phyloP scores from a whole-genome alignment of 1,140 invertebrate species.

The Archivesica marissinica region DNA sequence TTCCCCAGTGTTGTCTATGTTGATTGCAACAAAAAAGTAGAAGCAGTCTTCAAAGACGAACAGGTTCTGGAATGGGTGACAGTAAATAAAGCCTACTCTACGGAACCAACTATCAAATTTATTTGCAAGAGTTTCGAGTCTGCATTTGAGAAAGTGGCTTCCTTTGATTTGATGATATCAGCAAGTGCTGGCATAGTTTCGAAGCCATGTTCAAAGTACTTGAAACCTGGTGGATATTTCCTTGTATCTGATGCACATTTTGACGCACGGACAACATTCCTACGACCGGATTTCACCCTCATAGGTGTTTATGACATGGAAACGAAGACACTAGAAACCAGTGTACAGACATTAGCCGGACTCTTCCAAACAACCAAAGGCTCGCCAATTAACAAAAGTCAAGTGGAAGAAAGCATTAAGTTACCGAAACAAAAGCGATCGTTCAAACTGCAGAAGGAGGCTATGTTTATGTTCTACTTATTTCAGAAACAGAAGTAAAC shows the following conservation, averaged over 20 bases:
- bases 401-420: conserved; percentile 23
- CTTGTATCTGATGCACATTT: conserved; percentile 45
- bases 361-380: conserved; percentile 10
- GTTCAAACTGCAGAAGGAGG: conserved; percentile 37
- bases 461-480: conserved; percentile 44
- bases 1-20: conserved; percentile 36
- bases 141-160: not conserved
- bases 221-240: conserved; percentile 39
- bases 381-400: not conserved
- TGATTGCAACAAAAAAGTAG: conserved; percentile 36
- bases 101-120: conserved; percentile 15
- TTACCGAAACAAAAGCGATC: conserved; percentile 25
- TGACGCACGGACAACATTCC: conserved; percentile 34
- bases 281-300: not conserved
- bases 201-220: conserved; percentile 16
- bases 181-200: conserved; percentile 43
- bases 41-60: conserved; percentile 28
- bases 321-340: not conserved
- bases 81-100: conserved; percentile 22
- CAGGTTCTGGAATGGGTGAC: conserved; percentile 26
- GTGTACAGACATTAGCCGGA: not conserved
- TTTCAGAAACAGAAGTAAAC: conserved; percentile 32
- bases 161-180: conserved; percentile 50
- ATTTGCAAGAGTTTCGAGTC: conserved; percentile 41
- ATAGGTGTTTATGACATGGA: conserved; percentile 8